Percentiles rank a stretch among this genome's conserved stretches.
phyloP scores from a whole-genome alignment of 2,888 invertebrate species.

The Cartodere bifasciata region DNA sequence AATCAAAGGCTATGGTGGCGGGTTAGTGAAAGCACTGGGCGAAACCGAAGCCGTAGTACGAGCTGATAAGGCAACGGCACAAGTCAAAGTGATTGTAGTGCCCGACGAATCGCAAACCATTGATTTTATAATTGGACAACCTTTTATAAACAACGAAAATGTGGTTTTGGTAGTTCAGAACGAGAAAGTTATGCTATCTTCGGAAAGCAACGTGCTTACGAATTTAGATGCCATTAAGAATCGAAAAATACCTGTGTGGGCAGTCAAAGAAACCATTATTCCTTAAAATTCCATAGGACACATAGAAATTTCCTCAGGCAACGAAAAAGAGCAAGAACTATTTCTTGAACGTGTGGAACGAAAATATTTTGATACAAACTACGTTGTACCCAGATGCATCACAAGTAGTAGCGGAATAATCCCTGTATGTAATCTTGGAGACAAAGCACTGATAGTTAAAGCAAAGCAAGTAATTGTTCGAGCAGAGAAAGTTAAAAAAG shows the following conservation, averaged over 20 bases:
- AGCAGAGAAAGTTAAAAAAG: too few relatives aligned
- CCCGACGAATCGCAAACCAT: background rate
- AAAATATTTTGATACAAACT: too few relatives aligned
- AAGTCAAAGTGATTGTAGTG: background rate
- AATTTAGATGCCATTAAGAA: background rate
- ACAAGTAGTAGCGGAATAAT: too few relatives aligned
- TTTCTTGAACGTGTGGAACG: too few relatives aligned
- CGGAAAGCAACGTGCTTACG: background rate
- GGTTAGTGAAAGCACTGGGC: background rate
- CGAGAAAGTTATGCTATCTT: background rate
- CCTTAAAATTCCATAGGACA: background rate
- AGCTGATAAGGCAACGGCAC: background rate
- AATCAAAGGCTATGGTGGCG: background rate
- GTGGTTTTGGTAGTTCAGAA: background rate
- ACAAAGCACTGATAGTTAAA: too few relatives aligned
- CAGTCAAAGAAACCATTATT: background rate
- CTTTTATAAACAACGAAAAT: background rate
- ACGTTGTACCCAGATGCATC: too few relatives aligned
- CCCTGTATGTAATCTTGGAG: too few relatives aligned
- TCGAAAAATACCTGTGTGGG: background rate
- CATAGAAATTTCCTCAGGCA: too few relatives aligned
- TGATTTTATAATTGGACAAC: background rate
- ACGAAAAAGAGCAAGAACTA: too few relatives aligned
- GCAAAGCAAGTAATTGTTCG: too few relatives aligned
- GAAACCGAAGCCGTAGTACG: background rate